Conservation (phyloP, 1,140 invertebrate species). For the Drosophila fuyamai region DNA sequence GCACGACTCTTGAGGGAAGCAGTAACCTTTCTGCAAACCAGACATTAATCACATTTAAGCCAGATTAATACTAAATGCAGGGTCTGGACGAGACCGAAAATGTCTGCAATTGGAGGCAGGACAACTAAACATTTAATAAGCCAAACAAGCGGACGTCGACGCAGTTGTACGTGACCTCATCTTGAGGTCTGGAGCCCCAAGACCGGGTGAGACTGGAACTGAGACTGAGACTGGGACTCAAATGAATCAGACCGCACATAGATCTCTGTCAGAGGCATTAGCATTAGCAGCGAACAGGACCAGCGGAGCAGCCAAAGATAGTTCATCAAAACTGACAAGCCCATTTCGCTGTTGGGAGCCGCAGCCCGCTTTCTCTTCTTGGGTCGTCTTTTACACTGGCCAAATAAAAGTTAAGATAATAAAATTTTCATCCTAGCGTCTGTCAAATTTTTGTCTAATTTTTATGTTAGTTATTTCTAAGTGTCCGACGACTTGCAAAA, state of each 20-base stretch:
- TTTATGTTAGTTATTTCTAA: too few relatives aligned
- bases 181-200: constrained; percentile 24
- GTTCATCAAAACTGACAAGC: constrained; percentile 82
- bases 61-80: constrained; percentile 71
- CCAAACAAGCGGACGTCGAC: constrained; percentile 68
- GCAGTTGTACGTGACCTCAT: constrained; percentile 68
- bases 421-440: too few relatives aligned
- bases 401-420: neutral
- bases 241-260: constrained; percentile 79
- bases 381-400: neutral
- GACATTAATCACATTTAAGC: constrained; percentile 77
- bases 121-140: constrained; percentile 77
- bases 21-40: constrained; percentile 30
- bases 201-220: neutral
- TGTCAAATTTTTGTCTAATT: too few relatives aligned
- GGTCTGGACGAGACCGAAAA: constrained; percentile 17
- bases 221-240: constrained; percentile 18
- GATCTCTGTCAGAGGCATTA: constrained; percentile 75
- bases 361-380: constrained; percentile 6
- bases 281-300: constrained; percentile 62
- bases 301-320: constrained; percentile 57
- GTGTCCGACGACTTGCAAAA: too few relatives aligned
- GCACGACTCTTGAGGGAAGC: constrained; percentile 14
- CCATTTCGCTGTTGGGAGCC: constrained; percentile 61
- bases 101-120: constrained; percentile 37